phyloP scores from a whole-genome alignment of 2,888 invertebrate species.

The Furcula furcula region DNA sequence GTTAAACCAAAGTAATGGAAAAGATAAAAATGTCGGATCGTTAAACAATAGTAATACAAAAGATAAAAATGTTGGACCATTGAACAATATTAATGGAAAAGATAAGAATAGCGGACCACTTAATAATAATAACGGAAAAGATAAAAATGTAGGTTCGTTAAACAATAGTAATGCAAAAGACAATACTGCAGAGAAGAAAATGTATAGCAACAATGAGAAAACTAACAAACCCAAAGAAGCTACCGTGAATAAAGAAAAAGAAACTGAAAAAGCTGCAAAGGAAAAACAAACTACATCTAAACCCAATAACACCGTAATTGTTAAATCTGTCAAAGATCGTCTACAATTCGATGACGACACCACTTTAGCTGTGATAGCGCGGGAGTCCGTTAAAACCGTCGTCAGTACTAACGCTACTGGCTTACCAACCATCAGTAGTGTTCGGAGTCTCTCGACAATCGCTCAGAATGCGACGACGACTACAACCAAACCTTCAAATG shows the following conservation, averaged over 20 bases:
- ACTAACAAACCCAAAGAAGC: constrained; percentile 34
- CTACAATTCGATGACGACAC: constrained; percentile 55
- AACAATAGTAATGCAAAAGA: too few species aligned
- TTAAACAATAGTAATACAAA: constrained; percentile 31
- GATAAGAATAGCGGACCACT: constrained; percentile 33
- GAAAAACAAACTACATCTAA: constrained; percentile 11
- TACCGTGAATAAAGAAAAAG: constrained; percentile 21
- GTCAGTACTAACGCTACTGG: constrained; percentile 27
- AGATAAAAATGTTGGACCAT: constrained; percentile 31
- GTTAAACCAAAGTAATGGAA: constrained; percentile 29
- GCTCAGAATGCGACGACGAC: constrained; percentile 23
- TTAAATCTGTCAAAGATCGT: constrained; percentile 41
- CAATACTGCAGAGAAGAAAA: too few species aligned
- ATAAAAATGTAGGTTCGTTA: constrained; percentile 25
- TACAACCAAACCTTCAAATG: constrained; percentile 19
- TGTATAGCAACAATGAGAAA: constrained; percentile 20
- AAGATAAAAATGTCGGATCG: constrained; percentile 33
- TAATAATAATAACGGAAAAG: constrained; percentile 30
- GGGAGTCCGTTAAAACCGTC: constrained; percentile 30
- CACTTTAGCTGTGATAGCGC: constrained; percentile 50
- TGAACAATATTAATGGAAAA: constrained; percentile 32
- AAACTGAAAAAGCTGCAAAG: constrained; percentile 17
- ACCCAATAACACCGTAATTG: constrained; percentile 15
- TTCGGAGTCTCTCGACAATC: constrained; percentile 53
- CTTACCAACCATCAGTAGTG: constrained; percentile 61